Evolutionary conservation across 2,113 vertebrate genomes (phyloP).

Genomic region (Trinectes maculatus): DNA sequence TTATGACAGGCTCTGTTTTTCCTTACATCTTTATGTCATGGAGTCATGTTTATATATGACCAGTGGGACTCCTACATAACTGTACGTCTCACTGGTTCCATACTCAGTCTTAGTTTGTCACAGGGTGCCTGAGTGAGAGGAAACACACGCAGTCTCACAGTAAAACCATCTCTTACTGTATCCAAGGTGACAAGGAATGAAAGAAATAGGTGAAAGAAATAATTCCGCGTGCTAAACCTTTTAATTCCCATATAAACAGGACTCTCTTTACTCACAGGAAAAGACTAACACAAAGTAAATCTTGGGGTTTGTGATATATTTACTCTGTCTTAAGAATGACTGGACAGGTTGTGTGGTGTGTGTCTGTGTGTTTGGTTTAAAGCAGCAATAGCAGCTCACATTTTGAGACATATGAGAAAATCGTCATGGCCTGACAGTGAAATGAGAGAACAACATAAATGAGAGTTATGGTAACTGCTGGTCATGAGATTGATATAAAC

Average conservation of each 20-base stretch:
- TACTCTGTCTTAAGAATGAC: slow-evolving; percentile 7
- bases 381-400: slow-evolving; percentile 7
- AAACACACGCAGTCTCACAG: slow-evolving; percentile 4
- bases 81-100: slow-evolving; percentile 9
- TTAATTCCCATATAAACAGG: slow-evolving; percentile 34
- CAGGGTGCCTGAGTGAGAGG: slow-evolving; percentile 40
- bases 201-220: no score
- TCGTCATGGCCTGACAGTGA: background rate
- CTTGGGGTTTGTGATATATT: background rate
- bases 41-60: slow-evolving; percentile 20
- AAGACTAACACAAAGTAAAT: slow-evolving; percentile 5
- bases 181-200: slow-evolving; percentile 14
- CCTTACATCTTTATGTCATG: background rate
- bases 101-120: slow-evolving; percentile 17
- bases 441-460: background rate
- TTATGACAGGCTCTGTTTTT: slow-evolving; percentile 6
- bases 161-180: slow-evolving; percentile 4
- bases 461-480: no score
- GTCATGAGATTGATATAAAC: background rate
- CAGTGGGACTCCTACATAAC: slow-evolving; percentile 23
- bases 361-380: slow-evolving; percentile 15
- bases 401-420: slow-evolving; percentile 22
- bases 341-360: background rate
- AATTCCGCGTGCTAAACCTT: slow-evolving; percentile 10
- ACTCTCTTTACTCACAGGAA: slow-evolving; percentile 22